Evolutionary conservation across 2,888 invertebrate species (phyloP).

Genomic region (Synanthedon myopaeformis): DNA sequence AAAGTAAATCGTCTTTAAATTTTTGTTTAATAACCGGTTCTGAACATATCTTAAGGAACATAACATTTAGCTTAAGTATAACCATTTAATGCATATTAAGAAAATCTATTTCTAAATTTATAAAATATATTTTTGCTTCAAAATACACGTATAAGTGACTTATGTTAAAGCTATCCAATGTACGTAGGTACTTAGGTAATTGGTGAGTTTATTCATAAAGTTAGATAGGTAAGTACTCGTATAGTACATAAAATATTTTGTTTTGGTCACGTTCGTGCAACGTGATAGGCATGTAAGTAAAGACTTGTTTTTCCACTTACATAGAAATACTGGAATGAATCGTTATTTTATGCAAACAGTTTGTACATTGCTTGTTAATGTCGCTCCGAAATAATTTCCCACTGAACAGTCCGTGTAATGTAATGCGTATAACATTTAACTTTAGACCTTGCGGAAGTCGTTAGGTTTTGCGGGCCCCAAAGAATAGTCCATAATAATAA

Average conservation of each 20-base stretch:
- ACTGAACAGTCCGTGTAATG: neutral
- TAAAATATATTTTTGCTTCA: neutral
- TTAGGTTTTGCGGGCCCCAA: slow-evolving; percentile 23
- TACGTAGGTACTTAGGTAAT: no score
- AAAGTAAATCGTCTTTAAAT: no score
- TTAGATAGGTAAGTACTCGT: neutral
- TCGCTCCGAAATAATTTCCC: neutral
- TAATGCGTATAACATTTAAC: neutral
- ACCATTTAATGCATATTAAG: neutral
- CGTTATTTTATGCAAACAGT: neutral
- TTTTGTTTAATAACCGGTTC: no score
- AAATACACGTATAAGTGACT: neutral
- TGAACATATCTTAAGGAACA: no score
- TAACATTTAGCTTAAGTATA: neutral
- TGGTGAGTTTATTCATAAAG: no score
- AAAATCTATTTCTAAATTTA: neutral
- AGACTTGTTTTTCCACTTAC: neutral
- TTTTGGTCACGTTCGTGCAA: slow-evolving; percentile 22
- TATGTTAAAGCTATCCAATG: no score
- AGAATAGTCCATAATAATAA: slow-evolving; percentile 16
- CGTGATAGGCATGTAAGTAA: slow-evolving; percentile 11
- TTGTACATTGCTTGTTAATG: neutral
- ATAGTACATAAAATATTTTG: slow-evolving; percentile 4
- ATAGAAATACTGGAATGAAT: neutral
- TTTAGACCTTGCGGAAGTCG: neutral